These are phyloP conservation scores for Rhombomys opimus DNA, from an alignment of 2,113 vertebrate genomes.

Conservation along the genomic window DNA sequence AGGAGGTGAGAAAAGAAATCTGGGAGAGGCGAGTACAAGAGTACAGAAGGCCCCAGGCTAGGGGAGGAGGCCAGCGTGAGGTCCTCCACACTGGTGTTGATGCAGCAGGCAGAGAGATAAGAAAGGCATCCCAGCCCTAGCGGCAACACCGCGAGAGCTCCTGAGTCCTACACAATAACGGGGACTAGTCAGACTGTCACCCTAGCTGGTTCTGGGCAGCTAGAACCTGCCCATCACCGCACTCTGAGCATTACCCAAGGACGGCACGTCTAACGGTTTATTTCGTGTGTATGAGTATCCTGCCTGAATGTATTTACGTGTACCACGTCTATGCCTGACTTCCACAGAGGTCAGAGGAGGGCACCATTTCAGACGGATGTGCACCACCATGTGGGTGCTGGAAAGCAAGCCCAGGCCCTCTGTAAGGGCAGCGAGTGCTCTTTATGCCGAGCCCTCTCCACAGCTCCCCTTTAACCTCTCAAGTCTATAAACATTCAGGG, in stretches of 20 bases:
- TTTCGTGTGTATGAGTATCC: neutral
- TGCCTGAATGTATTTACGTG: neutral
- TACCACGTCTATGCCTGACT: neutral
- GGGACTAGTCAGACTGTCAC: neutral
- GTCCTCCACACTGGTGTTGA: neutral
- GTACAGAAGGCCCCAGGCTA: neutral
- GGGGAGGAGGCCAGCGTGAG: neutral
- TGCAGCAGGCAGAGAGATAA: neutral
- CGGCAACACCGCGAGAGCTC: neutral
- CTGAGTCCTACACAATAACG: neutral
- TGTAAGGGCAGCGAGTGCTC: neutral
- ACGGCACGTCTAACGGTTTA: neutral
- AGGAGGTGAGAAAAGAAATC: neutral
- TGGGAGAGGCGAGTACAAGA: neutral
- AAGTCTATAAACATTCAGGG: neutral
- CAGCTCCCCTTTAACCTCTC: neutral
- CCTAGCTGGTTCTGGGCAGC: neutral
- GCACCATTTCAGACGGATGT: neutral
- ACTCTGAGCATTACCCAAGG: slow-evolving; percentile 16
- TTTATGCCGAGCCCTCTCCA: neutral
- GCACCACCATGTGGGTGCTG: neutral
- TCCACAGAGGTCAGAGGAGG: neutral
- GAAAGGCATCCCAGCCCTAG: neutral
- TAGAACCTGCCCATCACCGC: neutral
- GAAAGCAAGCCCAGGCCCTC: neutral